These are phyloP conservation scores for Chrysopa pallens DNA, from an alignment of 1,140 invertebrate species.

Conservation along the genomic window DNA sequence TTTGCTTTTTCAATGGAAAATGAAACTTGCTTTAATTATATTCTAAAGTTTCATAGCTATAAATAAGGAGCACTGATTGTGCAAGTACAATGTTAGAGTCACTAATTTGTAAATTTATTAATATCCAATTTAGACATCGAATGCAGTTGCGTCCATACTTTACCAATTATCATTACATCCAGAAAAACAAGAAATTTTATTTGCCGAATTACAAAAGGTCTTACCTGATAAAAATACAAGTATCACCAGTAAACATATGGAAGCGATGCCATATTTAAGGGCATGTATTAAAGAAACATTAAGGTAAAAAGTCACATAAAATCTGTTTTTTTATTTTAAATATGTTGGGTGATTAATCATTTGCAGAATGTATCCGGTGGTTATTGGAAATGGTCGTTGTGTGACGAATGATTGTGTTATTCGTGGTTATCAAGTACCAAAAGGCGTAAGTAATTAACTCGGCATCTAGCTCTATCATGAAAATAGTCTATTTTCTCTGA, in stretches of 20 bases:
- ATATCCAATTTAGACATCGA: conserved; percentile 82
- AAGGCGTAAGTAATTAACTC: conserved; percentile 46
- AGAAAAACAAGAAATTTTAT: conserved; percentile 64
- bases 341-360: no score
- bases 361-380: conserved; percentile 63
- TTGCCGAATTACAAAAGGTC: conserved; percentile 49
- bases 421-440: conserved; percentile 74
- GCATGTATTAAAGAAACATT: conserved; percentile 86
- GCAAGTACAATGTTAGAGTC: no score
- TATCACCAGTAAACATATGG: conserved; percentile 49
- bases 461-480: background rate
- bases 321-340: background rate
- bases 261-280: conserved; percentile 65
- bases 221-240: conserved; percentile 37
- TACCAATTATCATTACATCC: conserved; percentile 65
- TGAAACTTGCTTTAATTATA: no score
- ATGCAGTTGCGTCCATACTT: conserved; percentile 69
- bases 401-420: conserved; percentile 63
- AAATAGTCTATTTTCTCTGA: background rate
- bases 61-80: no score
- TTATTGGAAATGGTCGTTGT: conserved; percentile 75
- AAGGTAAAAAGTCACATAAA: no score
- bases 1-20: no score
- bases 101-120: no score
- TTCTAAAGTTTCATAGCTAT: no score